These are phyloP conservation scores for Drosophila phalerata DNA, from an alignment of 2,888 invertebrate species.

Conservation along the genomic window DNA sequence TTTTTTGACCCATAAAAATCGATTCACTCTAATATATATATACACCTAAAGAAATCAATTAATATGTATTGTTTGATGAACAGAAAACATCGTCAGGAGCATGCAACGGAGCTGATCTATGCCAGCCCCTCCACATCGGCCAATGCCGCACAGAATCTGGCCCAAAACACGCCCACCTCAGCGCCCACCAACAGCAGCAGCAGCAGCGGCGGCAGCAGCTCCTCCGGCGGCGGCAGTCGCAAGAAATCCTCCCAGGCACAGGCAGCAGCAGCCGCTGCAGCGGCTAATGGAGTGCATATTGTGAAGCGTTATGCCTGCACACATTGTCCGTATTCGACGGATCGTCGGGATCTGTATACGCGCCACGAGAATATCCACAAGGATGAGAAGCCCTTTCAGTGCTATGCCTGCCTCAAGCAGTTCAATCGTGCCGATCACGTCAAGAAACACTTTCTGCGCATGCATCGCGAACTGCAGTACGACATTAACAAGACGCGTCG, in stretches of 20 bases:
- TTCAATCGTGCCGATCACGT: slow-evolving; percentile 98
- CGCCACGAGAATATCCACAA: slow-evolving; percentile 97
- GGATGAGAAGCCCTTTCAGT: slow-evolving; percentile 97
- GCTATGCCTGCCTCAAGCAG: slow-evolving; percentile 96
- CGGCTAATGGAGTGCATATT: slow-evolving; percentile 82
- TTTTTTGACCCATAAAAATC: too few relatives aligned
- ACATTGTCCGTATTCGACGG: slow-evolving; percentile 96
- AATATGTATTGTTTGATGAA: neutral
- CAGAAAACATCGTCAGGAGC: slow-evolving; percentile 84
- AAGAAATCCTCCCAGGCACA: slow-evolving; percentile 74
- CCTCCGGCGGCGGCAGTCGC: slow-evolving; percentile 64
- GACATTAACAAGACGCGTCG: slow-evolving; percentile 93
- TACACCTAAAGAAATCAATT: neutral
- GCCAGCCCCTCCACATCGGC: slow-evolving; percentile 82
- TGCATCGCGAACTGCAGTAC: slow-evolving; percentile 96
- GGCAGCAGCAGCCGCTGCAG: slow-evolving; percentile 69
- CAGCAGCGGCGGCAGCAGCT: slow-evolving; percentile 66
- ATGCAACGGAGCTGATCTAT: slow-evolving; percentile 78
- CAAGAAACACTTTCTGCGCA: slow-evolving; percentile 96
- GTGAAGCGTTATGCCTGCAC: slow-evolving; percentile 93
- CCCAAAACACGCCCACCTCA: slow-evolving; percentile 79
- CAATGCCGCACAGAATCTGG: slow-evolving; percentile 74
- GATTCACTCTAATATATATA: too few relatives aligned
- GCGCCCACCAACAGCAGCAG: slow-evolving; percentile 66
- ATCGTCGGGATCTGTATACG: slow-evolving; percentile 95